phyloP scores from a whole-genome alignment of 2,113 vertebrate species.

The Physeter macrocephalus region DNA sequence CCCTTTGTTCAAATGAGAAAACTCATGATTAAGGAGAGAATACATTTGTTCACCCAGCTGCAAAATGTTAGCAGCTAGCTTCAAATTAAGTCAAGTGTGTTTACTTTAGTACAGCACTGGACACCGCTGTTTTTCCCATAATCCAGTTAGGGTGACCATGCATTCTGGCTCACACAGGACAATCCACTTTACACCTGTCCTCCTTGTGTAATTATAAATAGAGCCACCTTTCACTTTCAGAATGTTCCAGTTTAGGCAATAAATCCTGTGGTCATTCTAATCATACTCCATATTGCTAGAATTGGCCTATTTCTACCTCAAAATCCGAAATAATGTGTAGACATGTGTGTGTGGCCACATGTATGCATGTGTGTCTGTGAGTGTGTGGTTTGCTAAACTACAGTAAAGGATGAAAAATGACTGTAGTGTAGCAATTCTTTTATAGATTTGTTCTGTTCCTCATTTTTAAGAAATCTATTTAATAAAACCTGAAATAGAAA shows the following conservation, averaged over 20 bases:
- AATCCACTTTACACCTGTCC: neutral
- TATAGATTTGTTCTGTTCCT: neutral
- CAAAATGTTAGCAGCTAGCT: neutral
- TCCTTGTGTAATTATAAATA: neutral
- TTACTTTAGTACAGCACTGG: neutral
- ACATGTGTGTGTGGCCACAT: neutral
- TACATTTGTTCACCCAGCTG: neutral
- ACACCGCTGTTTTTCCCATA: neutral
- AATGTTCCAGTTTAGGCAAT: neutral
- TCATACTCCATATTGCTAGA: neutral
- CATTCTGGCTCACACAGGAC: neutral
- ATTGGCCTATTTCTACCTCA: neutral
- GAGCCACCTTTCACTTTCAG: neutral
- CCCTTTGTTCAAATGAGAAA: neutral
- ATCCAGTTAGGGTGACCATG: no score
- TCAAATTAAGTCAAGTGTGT: neutral
- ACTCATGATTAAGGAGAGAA: neutral
- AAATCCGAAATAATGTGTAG: neutral
- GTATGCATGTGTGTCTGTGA: neutral
- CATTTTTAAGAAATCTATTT: neutral
- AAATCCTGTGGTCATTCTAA: neutral
- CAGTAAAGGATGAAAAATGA: neutral
- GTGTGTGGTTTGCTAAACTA: neutral
- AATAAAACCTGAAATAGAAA: slow-evolving; percentile 7
- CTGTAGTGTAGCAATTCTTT: neutral